phyloP scores from a whole-genome alignment of 2,888 invertebrate species.

The Ormyrus pomaceus region DNA sequence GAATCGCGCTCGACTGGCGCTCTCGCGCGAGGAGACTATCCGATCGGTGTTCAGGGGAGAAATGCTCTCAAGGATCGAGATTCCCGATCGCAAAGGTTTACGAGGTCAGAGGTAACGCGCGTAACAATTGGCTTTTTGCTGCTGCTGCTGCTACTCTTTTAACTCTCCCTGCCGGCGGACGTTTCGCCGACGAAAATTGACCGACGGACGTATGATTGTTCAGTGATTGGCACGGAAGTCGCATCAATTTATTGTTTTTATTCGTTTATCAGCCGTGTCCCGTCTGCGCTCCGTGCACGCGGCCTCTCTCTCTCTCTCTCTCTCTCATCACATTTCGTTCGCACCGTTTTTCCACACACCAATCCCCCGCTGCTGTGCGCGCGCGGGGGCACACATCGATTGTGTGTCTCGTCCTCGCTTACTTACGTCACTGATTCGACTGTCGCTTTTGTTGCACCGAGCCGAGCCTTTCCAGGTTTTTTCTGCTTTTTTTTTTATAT shows the following conservation, averaged over 20 bases:
- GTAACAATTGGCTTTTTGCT: background rate
- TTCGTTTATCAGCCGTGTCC: too few species aligned
- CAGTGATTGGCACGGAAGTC: constrained; percentile 48
- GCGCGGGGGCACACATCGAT: background rate
- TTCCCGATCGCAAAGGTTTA: too few species aligned
- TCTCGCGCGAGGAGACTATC: too few species aligned
- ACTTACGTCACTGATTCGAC: constrained; percentile 11
- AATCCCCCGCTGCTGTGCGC: too few species aligned
- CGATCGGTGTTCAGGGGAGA: too few species aligned
- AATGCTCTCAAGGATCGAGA: too few species aligned
- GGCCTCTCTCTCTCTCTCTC: constrained; percentile 5
- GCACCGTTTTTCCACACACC: too few species aligned
- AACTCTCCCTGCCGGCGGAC: background rate
- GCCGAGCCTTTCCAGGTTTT: constrained; percentile 17
- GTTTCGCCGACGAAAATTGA: constrained; percentile 5
- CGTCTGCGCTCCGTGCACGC: background rate
- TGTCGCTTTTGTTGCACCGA: background rate
- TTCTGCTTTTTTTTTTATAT: background rate
- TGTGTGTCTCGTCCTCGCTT: background rate
- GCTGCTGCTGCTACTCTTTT: background rate
- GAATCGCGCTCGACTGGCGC: too few species aligned
- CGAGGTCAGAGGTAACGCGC: background rate
- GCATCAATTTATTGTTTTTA: constrained; percentile 15
- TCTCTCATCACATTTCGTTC: background rate
- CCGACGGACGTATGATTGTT: constrained; percentile 40